Conservation (phyloP, 35 echinoderm and acorn worm genomes). For the Apostichopus japonicus region DNA sequence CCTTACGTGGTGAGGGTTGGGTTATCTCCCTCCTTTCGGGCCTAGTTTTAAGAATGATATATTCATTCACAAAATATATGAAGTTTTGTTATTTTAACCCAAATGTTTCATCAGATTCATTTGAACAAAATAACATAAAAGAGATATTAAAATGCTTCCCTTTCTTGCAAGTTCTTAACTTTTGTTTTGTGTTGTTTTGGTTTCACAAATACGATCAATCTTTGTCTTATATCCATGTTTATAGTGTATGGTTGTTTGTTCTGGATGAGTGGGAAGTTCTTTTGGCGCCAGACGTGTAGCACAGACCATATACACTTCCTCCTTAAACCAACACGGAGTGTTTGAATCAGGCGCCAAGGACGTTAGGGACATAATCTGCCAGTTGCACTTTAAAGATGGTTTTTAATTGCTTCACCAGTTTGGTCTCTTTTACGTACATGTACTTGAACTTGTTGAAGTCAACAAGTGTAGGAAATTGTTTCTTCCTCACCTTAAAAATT, state of each 20-base stretch:
- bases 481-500: not conserved
- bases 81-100: too few species aligned
- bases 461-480: not conserved
- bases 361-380: not conserved
- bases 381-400: not conserved
- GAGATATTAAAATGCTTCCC: too few species aligned
- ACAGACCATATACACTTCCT: constrained; percentile 21
- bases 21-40: too few species aligned
- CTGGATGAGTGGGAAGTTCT: not conserved
- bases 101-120: too few species aligned
- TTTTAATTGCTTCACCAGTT: constrained; percentile 18
- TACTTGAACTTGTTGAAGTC: not conserved
- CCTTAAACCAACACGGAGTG: not conserved
- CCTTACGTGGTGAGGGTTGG: too few species aligned
- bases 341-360: constrained; percentile 10
- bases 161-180: too few species aligned
- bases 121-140: too few species aligned
- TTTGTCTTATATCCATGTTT: too few species aligned
- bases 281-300: not conserved
- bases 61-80: too few species aligned
- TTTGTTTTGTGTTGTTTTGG: too few species aligned
- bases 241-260: not conserved
- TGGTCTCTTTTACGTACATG: not conserved
- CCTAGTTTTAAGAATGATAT: too few species aligned
- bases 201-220: too few species aligned